Evolutionary conservation across 2,113 vertebrate species (phyloP), one percentile per base, ranked within the genome.

Genomic region (Paracyprichromis sp.): DNA sequence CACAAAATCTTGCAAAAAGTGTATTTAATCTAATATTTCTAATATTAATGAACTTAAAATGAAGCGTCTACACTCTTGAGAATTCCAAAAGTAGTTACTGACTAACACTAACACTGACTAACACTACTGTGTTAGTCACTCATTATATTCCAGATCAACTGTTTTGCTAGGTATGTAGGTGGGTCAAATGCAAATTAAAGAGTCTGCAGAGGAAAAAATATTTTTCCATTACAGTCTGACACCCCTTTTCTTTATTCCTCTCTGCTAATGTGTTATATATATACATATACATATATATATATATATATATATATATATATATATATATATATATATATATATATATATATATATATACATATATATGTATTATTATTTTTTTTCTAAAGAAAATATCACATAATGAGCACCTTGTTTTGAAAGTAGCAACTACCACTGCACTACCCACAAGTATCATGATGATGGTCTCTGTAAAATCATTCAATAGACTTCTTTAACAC

Each of bases 401-500:
- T 11, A 83, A 38, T 86, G 29, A 83, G 26, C 50, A 85, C 19
- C 14, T 14, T 21, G 47, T 88, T 80, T 26, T 36, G 31, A 50
- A 81, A 83, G 73, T 2, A 86, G 71, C 31, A 54, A 56, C 54
- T 43, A 36, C 26, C 31, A 29, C 59, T 50, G 43, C 71, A 31
- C 26, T 31, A 78, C 9, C 21, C 43, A 78, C 26, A 84, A 86
- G 63, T 56, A 88, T 76, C 50, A 53, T 54, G 47, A 88, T 86
- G 63, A 89, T 85, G 47, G 76, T 57, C 86, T 91, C 88, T 90
- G 83, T 87, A 86, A 89, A 94, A 92, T 86, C 82, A 84, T 86
- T 92, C 76, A 91, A 76, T 53, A 11, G 86, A 80, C 54, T 92
- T 91, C 88, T 90, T 93, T 93, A 88, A 90, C 90, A 91, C 93